These are phyloP conservation scores for Mirounga angustirostris DNA, from an alignment of 2,113 vertebrate species.

Conservation along the genomic window DNA sequence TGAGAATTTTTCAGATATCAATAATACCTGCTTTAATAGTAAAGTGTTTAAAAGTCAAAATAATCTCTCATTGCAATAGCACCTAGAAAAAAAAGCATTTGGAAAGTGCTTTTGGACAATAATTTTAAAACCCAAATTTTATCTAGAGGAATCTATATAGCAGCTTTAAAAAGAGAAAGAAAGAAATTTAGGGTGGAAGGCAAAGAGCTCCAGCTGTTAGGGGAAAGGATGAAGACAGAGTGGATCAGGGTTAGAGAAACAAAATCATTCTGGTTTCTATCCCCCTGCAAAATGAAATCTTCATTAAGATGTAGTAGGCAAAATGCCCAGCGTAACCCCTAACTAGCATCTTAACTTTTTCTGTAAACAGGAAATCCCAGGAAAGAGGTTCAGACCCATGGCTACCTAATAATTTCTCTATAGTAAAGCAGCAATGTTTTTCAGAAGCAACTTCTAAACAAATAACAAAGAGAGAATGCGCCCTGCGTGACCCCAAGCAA, in stretches of 20 bases:
- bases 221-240: not conserved
- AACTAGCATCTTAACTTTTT: slow-evolving; percentile 12
- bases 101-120: not conserved
- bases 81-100: not conserved
- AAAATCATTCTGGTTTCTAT: not conserved
- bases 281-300: not conserved
- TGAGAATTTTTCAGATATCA: slow-evolving; percentile 29
- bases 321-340: not conserved
- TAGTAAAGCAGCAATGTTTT: not conserved
- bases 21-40: slow-evolving; percentile 34
- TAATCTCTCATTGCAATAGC: not conserved
- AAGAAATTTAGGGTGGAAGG: not conserved
- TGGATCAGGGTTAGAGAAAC: not conserved
- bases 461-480: slow-evolving; percentile 55
- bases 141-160: not conserved
- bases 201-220: not conserved
- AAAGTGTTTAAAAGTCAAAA: slow-evolving; percentile 47
- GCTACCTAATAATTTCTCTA: slow-evolving; percentile 25
- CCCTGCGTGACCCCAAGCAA: slow-evolving; percentile 51
- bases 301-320: not conserved
- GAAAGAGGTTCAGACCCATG: not conserved
- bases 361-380: not conserved
- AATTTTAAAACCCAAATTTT: slow-evolving; percentile 29
- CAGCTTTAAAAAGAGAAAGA: not conserved
- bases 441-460: slow-evolving; percentile 56